Evolutionary conservation across 2,888 invertebrate species (phyloP).

Genomic region (Agonopterix arenella): DNA sequence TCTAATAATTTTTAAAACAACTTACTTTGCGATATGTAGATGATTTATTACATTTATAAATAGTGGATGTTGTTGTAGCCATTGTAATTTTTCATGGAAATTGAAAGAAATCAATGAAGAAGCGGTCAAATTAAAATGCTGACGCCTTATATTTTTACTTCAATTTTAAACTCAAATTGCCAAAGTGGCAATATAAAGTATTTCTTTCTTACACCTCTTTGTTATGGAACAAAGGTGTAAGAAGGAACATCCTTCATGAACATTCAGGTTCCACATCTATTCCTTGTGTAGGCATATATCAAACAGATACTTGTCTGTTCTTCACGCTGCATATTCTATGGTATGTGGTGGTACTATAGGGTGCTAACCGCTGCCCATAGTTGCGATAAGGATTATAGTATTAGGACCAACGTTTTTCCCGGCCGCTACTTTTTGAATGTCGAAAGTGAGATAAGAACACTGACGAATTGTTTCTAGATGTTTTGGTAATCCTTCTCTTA

Average conservation of each 20-base stretch:
- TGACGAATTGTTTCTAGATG: constrained; percentile 8
- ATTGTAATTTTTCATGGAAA: too few species aligned
- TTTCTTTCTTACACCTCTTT: background rate
- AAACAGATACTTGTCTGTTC: background rate
- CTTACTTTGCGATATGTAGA: too few species aligned
- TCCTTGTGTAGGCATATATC: background rate
- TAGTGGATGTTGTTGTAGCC: too few species aligned
- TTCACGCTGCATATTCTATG: background rate
- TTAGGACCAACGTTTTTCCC: constrained; percentile 2
- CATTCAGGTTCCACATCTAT: background rate
- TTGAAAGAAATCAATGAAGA: too few species aligned
- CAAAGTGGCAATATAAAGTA: too few species aligned
- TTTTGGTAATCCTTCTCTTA: background rate
- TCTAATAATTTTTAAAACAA: too few species aligned
- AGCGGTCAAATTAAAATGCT: too few species aligned
- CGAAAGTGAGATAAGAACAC: constrained; percentile 3
- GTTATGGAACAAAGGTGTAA: too few species aligned
- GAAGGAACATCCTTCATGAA: too few species aligned
- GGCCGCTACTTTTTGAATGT: constrained; percentile 3
- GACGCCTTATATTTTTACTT: too few species aligned
- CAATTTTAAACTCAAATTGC: too few species aligned
- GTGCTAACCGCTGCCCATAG: constrained; percentile 6
- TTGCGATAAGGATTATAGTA: constrained; percentile 9
- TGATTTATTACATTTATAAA: too few species aligned
- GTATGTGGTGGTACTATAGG: background rate